Evolutionary conservation across 2,113 vertebrate species (phyloP).

Genomic region (Saguinus midas): DNA sequence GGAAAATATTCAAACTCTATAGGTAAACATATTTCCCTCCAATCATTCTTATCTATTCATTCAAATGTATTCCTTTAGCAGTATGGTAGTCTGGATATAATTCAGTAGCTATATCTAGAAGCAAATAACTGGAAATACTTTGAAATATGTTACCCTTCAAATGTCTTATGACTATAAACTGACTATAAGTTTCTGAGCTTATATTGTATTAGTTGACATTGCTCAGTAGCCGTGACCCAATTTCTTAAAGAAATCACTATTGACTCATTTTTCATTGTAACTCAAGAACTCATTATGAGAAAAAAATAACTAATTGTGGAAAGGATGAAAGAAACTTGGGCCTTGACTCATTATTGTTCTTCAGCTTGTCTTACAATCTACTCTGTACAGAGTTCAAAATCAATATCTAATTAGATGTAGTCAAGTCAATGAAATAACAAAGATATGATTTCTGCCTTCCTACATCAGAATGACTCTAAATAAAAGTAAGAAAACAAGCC

Average conservation of each 20-base stretch:
- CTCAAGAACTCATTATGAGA: neutral
- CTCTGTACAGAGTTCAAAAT: neutral
- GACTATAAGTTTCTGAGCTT: neutral
- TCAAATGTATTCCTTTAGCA: neutral
- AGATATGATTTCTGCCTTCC: neutral
- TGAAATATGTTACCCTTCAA: neutral
- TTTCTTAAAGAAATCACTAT: neutral
- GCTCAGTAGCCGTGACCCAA: neutral
- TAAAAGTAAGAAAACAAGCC: neutral
- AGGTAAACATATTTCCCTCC: neutral
- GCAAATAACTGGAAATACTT: neutral
- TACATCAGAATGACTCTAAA: neutral
- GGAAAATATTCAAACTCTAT: neutral
- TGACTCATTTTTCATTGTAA: neutral
- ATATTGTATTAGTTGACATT: neutral
- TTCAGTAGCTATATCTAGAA: neutral
- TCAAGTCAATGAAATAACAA: neutral
- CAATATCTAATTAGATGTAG: conserved; percentile 46
- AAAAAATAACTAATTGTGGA: neutral
- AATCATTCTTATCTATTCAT: neutral
- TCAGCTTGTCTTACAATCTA: neutral
- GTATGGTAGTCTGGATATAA: neutral
- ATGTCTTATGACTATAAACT: neutral
- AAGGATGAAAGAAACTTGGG: neutral
- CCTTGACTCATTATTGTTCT: neutral